A percentile compares a stretch with the other conserved stretches of the same genome.
phyloP scores from a whole-genome alignment of 1,140 invertebrate species.

The Euglossa dilemma region DNA sequence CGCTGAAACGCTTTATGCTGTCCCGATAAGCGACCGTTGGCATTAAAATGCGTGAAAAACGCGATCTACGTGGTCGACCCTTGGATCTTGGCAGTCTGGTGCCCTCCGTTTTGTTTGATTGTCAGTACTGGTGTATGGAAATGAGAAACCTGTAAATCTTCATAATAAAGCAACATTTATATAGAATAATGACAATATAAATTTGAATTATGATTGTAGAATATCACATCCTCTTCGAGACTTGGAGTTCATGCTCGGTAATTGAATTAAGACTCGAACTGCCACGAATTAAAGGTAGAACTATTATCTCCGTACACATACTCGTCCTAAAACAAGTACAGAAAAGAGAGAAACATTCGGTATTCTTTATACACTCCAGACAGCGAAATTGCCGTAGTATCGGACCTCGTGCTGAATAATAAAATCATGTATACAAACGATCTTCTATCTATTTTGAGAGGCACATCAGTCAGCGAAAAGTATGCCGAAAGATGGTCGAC shows the following conservation, averaged over 20 bases:
- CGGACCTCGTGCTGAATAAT: background rate
- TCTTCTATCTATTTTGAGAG: background rate
- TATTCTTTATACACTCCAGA: background rate
- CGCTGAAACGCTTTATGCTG: conserved; percentile 44
- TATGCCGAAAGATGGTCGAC: background rate
- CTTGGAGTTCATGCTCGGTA: background rate
- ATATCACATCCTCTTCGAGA: background rate
- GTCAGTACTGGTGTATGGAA: background rate
- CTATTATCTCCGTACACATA: background rate
- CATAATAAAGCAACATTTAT: background rate
- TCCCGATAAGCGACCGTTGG: conserved; percentile 33
- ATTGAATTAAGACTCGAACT: background rate
- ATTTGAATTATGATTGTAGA: background rate
- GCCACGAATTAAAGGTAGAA: background rate
- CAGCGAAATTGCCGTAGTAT: background rate
- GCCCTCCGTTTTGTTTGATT: background rate
- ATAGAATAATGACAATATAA: background rate
- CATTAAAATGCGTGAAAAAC: conserved; percentile 27
- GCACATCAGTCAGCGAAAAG: background rate
- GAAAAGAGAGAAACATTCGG: background rate
- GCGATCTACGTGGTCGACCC: background rate
- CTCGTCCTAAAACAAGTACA: background rate
- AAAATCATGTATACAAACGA: background rate
- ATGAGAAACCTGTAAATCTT: background rate
- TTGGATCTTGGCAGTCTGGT: background rate